A percentile compares a stretch with the other conserved stretches of the same genome.
Conservation (phyloP, 2,888 invertebrate species). For the Spodoptera exigua region DNA sequence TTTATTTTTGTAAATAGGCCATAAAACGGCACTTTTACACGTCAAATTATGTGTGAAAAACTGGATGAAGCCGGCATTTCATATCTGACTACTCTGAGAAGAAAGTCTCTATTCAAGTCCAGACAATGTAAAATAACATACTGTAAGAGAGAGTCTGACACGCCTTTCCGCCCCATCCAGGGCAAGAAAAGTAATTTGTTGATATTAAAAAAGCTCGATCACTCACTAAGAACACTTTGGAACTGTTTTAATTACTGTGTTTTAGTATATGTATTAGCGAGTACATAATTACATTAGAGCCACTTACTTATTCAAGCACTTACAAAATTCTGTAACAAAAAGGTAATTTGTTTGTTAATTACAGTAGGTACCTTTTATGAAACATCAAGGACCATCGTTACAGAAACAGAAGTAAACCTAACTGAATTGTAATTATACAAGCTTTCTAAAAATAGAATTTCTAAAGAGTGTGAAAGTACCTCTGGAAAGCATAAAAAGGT, state of each 20-base stretch:
- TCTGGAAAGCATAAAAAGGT: slow-evolving; percentile 44
- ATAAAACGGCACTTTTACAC: no score
- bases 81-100: no score
- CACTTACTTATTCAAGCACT: background rate
- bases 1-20: no score
- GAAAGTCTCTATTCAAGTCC: no score
- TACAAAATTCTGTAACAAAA: background rate
- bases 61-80: no score
- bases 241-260: background rate
- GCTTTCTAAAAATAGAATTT: slow-evolving; percentile 23
- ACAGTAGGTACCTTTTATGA: slow-evolving; percentile 16
- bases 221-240: background rate
- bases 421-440: slow-evolving; percentile 11
- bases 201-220: no score
- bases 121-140: no score
- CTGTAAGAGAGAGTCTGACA: no score
- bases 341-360: slow-evolving; percentile 1
- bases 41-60: no score
- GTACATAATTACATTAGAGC: background rate
- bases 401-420: slow-evolving; percentile 1
- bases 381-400: slow-evolving; percentile 7
- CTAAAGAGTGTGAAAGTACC: slow-evolving; percentile 26
- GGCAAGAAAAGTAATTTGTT: no score
- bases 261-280: background rate
- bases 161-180: no score